phyloP scores from a whole-genome alignment of 1,140 invertebrate genomes.

The Orchestia grillus region DNA sequence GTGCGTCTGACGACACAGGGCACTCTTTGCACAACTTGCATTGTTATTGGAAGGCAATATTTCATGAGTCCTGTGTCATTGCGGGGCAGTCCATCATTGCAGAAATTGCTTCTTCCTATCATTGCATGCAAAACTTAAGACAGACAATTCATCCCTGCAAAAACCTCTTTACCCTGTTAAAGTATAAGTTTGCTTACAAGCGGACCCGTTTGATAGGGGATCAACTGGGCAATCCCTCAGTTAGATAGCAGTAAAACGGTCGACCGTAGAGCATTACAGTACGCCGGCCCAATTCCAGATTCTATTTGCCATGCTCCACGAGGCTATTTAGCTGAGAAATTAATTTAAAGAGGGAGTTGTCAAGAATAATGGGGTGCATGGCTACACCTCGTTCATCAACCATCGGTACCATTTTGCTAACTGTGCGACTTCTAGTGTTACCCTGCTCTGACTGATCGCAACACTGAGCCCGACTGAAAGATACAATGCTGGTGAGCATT shows the following conservation, averaged over 20 bases:
- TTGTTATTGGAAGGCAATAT: neutral
- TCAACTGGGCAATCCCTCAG: constrained; percentile 1
- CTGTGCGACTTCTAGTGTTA: constrained; percentile 19
- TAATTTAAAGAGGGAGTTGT: neutral
- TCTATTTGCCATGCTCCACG: neutral
- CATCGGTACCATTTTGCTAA: constrained; percentile 35
- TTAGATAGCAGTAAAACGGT: constrained; percentile 24
- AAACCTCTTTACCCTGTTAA: neutral
- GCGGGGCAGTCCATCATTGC: neutral
- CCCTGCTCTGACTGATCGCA: neutral
- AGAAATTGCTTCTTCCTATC: neutral
- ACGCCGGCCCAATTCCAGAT: neutral
- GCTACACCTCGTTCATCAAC: constrained; percentile 34
- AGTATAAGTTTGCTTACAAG: constrained; percentile 15
- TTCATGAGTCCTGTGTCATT: constrained; percentile 14
- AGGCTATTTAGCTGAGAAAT: neutral
- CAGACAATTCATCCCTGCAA: neutral
- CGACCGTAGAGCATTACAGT: neutral
- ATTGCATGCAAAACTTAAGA: constrained; percentile 1
- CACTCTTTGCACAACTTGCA: neutral
- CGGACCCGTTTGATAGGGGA: neutral
- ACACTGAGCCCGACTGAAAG: neutral
- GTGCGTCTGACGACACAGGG: neutral
- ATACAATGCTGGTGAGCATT: constrained; percentile 20
- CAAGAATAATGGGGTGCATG: constrained; percentile 18